phyloP scores from a whole-genome alignment of 2,888 invertebrate genomes.

The Caenorhabditis becei region DNA sequence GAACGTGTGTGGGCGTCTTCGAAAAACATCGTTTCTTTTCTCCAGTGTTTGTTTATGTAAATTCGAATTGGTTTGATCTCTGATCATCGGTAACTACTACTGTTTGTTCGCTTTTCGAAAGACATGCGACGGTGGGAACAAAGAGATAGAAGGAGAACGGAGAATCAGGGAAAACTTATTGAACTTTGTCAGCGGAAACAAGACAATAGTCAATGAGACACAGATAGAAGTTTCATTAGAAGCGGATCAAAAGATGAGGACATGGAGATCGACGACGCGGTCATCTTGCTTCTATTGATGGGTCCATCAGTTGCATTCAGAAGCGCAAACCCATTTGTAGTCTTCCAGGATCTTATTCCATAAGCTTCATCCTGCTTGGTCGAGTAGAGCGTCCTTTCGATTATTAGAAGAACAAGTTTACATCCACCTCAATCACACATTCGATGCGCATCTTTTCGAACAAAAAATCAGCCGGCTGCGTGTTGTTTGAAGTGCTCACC shows the following conservation, averaged over 20 bases:
- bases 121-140: not conserved
- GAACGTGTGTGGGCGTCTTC: not conserved
- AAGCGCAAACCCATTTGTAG: too few relatives aligned
- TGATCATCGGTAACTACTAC: conserved; percentile 8
- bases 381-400: too few relatives aligned
- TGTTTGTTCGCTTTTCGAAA: conserved; percentile 11
- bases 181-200: not conserved
- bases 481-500: conserved; percentile 54
- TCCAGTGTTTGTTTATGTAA: conserved; percentile 5
- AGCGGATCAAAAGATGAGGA: too few relatives aligned
- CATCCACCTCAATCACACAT: not conserved
- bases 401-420: not conserved
- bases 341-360: too few relatives aligned
- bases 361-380: too few relatives aligned
- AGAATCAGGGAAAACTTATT: conserved; percentile 5
- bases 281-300: too few relatives aligned
- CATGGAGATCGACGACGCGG: too few relatives aligned
- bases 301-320: too few relatives aligned
- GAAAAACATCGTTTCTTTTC: not conserved
- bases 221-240: too few relatives aligned
- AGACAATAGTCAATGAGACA: too few relatives aligned
- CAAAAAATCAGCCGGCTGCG: conserved; percentile 20
- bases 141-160: conserved; percentile 1
- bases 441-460: conserved; percentile 11
- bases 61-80: not conserved